Percentiles rank a stretch among this genome's conserved stretches.
Evolutionary conservation across 2,113 vertebrate species (phyloP).

Genomic region (Mastomys coucha): DNA sequence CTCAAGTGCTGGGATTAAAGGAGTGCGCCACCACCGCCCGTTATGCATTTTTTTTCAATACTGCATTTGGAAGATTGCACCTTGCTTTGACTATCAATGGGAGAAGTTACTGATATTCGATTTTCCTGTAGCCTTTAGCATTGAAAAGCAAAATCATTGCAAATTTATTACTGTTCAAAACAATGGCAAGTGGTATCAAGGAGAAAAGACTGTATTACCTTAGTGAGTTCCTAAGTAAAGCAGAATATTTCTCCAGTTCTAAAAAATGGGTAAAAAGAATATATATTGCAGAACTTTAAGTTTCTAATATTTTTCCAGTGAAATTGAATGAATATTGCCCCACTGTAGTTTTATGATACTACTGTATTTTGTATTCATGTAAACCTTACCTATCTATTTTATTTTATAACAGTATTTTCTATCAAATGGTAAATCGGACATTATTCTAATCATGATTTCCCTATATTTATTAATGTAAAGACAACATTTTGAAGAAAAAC

Average conservation of each 20-base stretch:
- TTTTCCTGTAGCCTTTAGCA: not conserved
- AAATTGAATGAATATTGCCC: not conserved
- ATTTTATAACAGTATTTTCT: constrained; percentile 36
- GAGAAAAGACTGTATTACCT: constrained; percentile 11
- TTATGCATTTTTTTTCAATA: no score
- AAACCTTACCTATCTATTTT: not conserved
- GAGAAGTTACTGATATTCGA: constrained; percentile 24
- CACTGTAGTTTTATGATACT: not conserved
- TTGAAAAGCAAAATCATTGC: not conserved
- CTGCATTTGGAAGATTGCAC: not conserved
- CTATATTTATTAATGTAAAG: constrained; percentile 28
- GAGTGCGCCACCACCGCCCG: no score
- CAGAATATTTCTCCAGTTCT: not conserved
- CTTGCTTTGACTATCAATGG: constrained; percentile 33
- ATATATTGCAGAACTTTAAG: not conserved
- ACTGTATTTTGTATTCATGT: constrained; percentile 1
- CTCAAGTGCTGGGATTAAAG: no score
- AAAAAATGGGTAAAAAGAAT: not conserved
- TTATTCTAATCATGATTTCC: not conserved
- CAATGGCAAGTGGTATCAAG: not conserved
- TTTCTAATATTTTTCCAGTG: not conserved
- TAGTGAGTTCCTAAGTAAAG: constrained; percentile 43
- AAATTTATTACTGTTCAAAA: not conserved
- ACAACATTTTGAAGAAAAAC: not conserved
- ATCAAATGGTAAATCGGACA: not conserved